Base-by-base conservation (phyloP, 1,140 invertebrate species). In the Drosophila albomicans region DNA sequence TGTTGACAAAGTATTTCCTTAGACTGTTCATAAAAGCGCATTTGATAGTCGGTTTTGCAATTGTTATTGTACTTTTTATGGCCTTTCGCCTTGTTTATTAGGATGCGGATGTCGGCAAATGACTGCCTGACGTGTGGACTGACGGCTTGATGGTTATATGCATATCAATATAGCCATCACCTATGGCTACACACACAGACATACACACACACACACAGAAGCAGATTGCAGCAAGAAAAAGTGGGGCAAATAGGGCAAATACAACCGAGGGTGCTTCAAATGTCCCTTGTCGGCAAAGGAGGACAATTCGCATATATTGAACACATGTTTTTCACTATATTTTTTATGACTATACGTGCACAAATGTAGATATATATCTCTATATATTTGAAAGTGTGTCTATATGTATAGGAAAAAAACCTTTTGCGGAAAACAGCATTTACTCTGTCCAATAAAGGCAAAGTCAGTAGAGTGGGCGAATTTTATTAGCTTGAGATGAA, bases 341-440 rank as follows among this genome's bases (percentile, higher is more conserved):
- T 79, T 75, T 70, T 75, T 70, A 77, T 54, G 76, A 75, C 65
- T 25, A 57, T 25, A 57, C 32, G 54, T 10, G 35, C 35, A 41
- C 54, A 57, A 5, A 41, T 16, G 28, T 41, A 57, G 38, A 67
- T 61, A 62, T 41, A 13, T 38, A 28, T 15, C 28, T 41, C 11
- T 20, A 61, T 25, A 68, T 46, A 76, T 72, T 38, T 38, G 35
- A 38, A 10, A 38, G 13, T 48, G 62, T 56, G 49, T 30, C 68
- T 51, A 64, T 61, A 48, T 45, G 16, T 66, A 56, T 30, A 63
- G 48, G 58, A 45, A 64, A 78, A 61, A 87, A 64, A 88, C 77
- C 74, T 81, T 88, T 84, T 78, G 85, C 77, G 80, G 85, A 88
- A 88, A 80, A 84, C 84, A 84, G 70, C 67, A 81, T 84, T 89